Evolutionary conservation across 2,888 invertebrate species (phyloP).

Genomic region (Dryadula phaetusa): DNA sequence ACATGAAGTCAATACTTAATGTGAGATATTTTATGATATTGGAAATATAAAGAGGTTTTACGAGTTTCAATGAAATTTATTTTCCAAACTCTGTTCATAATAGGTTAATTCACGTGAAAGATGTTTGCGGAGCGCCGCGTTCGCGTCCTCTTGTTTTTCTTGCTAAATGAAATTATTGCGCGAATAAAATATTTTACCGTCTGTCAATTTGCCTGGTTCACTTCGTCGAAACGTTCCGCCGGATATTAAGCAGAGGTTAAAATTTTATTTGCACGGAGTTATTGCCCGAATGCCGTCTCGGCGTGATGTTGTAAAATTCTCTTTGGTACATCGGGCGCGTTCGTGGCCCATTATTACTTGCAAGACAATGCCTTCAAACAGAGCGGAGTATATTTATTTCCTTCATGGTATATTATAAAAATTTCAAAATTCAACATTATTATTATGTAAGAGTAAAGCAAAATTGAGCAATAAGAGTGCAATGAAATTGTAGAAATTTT

Average conservation of each 20-base stretch:
- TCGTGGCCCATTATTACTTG: constrained; percentile 68
- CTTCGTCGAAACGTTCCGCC: constrained; percentile 66
- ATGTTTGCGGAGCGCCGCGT: constrained; percentile 66
- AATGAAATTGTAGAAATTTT: background rate
- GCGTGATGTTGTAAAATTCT: constrained; percentile 69
- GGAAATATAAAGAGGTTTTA: constrained; percentile 59
- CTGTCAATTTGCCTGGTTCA: constrained; percentile 79
- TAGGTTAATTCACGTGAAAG: constrained; percentile 81
- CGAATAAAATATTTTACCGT: constrained; percentile 83
- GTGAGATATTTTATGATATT: constrained; percentile 41
- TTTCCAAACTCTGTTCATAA: constrained; percentile 72
- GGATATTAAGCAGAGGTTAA: constrained; percentile 83
- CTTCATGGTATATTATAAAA: constrained; percentile 52
- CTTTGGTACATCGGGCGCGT: constrained; percentile 60
- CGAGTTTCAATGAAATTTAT: constrained; percentile 69
- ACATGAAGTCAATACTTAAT: constrained; percentile 2
- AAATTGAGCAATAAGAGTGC: background rate
- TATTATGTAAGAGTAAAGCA: background rate
- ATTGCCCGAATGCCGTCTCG: constrained; percentile 64
- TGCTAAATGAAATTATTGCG: constrained; percentile 80
- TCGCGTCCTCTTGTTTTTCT: constrained; percentile 71
- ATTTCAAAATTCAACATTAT: background rate
- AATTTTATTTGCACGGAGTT: constrained; percentile 80
- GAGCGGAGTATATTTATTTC: constrained; percentile 71
- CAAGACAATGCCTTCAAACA: constrained; percentile 75